These are phyloP conservation scores for Choristoneura rosaceana DNA, from an alignment of 2,888 invertebrate species.

Conservation along the genomic window DNA sequence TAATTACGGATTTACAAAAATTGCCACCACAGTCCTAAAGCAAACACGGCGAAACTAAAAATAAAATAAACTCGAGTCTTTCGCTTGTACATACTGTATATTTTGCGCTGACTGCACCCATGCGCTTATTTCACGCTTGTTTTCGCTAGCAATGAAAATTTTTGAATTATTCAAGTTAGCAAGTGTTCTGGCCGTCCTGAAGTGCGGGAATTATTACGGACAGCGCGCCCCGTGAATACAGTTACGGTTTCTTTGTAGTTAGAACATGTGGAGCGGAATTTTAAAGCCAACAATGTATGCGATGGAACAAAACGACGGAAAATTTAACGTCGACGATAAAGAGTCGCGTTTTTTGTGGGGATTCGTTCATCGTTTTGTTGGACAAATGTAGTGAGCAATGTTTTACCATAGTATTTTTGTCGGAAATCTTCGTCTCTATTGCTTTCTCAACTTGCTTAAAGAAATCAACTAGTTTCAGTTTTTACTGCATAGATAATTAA, in stretches of 20 bases:
- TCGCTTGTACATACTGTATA: slow-evolving; percentile 48
- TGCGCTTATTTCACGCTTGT: slow-evolving; percentile 60
- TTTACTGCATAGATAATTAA: too few relatives aligned
- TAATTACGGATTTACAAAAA: too few relatives aligned
- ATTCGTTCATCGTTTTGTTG: slow-evolving; percentile 12
- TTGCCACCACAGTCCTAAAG: slow-evolving; percentile 6
- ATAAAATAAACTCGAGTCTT: slow-evolving; percentile 35
- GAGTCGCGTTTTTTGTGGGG: slow-evolving; percentile 18
- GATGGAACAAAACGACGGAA: slow-evolving; percentile 28
- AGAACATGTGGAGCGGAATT: slow-evolving; percentile 44
- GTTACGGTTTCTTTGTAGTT: slow-evolving; percentile 48
- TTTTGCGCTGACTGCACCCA: slow-evolving; percentile 51
- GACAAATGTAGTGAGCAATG: too few relatives aligned
- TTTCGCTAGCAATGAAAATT: slow-evolving; percentile 63
- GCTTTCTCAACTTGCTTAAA: too few relatives aligned
- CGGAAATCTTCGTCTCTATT: too few relatives aligned
- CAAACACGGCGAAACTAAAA: slow-evolving; percentile 21
- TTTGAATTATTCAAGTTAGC: slow-evolving; percentile 72
- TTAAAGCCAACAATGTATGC: slow-evolving; percentile 41
- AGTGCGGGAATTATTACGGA: slow-evolving; percentile 52
- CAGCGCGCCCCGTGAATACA: slow-evolving; percentile 48
- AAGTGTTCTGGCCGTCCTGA: slow-evolving; percentile 55
- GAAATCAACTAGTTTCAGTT: too few relatives aligned
- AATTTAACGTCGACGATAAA: slow-evolving; percentile 32
- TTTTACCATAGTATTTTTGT: too few relatives aligned